A percentile compares a stretch with the other conserved stretches of the same genome.
Evolutionary conservation across 2,888 invertebrate genomes (phyloP).

Genomic region (Drosophila lacicola): DNA sequence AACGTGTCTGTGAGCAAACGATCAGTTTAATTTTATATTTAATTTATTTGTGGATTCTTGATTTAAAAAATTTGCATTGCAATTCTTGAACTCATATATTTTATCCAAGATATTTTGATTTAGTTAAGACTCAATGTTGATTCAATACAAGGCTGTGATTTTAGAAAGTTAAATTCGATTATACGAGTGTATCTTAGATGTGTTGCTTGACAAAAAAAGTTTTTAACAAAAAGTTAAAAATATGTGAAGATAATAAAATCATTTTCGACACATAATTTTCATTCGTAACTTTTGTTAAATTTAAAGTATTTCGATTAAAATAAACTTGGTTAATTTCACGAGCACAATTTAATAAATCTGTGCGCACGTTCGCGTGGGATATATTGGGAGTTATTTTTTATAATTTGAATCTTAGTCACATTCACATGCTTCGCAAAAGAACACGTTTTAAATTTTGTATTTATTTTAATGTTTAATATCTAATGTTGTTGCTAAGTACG

Average conservation of each 20-base stretch:
- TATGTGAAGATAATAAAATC: not conserved
- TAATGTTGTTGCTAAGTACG: slow-evolving; percentile 1
- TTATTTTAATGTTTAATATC: not conserved
- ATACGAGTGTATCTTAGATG: not conserved
- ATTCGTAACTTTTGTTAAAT: no score
- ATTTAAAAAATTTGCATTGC: not conserved
- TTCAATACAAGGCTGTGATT: not conserved
- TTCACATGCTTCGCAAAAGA: not conserved
- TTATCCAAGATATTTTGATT: no score
- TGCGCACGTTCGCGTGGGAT: no score
- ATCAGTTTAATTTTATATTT: no score
- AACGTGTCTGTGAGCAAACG: no score
- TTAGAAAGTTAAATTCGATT: not conserved
- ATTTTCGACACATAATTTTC: not conserved
- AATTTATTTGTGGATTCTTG: not conserved
- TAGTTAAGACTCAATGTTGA: no score
- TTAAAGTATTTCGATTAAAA: no score
- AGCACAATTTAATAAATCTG: no score
- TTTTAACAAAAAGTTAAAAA: not conserved
- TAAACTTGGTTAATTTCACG: no score
- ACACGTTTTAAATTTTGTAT: not conserved
- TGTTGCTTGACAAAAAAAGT: no score
- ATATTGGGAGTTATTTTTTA: no score
- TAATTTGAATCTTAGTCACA: not conserved
- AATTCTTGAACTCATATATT: not conserved